phyloP scores from a whole-genome alignment of 2,888 invertebrate species.

The Thera britannica region DNA sequence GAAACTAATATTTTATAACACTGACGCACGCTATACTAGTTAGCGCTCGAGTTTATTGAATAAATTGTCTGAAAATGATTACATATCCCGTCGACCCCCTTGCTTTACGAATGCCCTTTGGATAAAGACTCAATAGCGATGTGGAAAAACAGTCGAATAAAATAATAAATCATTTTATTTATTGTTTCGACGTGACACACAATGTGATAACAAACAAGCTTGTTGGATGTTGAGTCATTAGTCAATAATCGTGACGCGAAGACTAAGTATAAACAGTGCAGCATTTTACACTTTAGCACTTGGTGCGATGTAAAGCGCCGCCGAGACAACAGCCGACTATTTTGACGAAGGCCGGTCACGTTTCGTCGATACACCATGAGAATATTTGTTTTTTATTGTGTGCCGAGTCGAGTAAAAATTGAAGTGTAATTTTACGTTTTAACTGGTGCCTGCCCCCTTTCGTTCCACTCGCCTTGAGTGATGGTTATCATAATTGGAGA shows the following conservation, averaged over 20 bases:
- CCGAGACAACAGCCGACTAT: constrained; percentile 82
- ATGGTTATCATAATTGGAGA: constrained; percentile 84
- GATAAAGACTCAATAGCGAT: constrained; percentile 10
- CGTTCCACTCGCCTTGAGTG: constrained; percentile 84
- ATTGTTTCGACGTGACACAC: constrained; percentile 50
- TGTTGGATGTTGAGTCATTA: constrained; percentile 66
- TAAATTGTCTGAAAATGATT: constrained; percentile 50
- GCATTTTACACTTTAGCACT: constrained; percentile 84
- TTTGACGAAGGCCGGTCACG: constrained; percentile 85
- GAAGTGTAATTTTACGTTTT: constrained; percentile 84
- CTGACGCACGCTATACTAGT: constrained; percentile 61
- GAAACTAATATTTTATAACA: constrained; percentile 73
- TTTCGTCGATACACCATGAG: constrained; percentile 84
- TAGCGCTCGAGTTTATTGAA: constrained; percentile 50
- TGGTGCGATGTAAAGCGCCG: constrained; percentile 75
- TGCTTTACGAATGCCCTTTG: constrained; percentile 14
- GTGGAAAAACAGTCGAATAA: constrained; percentile 19
- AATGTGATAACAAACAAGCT: constrained; percentile 57
- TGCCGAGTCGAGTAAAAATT: constrained; percentile 80
- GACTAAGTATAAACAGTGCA: constrained; percentile 75
- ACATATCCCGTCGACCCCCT: constrained; percentile 38
- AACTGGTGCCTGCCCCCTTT: constrained; percentile 83
- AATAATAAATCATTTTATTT: constrained; percentile 38
- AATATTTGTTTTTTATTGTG: constrained; percentile 84
- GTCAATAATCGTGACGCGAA: constrained; percentile 81